Evolutionary conservation across 1,140 invertebrate genomes (phyloP).

Genomic region (Conopomorpha cramerella): DNA sequence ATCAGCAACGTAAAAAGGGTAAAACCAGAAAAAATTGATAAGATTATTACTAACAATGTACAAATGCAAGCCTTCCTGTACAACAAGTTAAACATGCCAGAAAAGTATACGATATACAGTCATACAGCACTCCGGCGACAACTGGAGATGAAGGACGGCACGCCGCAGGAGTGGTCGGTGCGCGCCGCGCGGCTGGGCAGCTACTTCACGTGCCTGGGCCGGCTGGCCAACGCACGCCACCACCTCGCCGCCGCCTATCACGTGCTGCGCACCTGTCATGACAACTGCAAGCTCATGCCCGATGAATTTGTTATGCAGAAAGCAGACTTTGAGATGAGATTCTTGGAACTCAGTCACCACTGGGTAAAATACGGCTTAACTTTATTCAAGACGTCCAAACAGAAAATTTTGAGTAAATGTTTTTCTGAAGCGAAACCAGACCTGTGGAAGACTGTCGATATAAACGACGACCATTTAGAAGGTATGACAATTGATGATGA

Average conservation of each 20-base stretch:
- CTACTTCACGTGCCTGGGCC: constrained; percentile 47
- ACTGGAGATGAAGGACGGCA: constrained; percentile 62
- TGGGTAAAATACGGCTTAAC: constrained; percentile 69
- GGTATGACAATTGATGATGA: constrained; percentile 19
- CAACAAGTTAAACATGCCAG: constrained; percentile 45
- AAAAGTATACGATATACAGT: constrained; percentile 64
- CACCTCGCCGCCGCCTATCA: constrained; percentile 61
- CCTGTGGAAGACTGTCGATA: constrained; percentile 33
- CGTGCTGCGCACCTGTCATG: constrained; percentile 53
- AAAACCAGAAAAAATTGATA: constrained; percentile 48
- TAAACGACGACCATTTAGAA: constrained; percentile 15
- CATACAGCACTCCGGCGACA: constrained; percentile 66
- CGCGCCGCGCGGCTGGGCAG: constrained; percentile 67
- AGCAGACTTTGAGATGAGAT: constrained; percentile 56
- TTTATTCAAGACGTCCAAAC: constrained; percentile 63
- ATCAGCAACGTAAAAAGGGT: constrained; percentile 22
- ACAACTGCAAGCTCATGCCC: constrained; percentile 43
- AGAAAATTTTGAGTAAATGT: constrained; percentile 37
- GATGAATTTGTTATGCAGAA: constrained; percentile 42
- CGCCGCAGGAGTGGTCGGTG: constrained; percentile 66
- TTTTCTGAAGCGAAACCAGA: constrained; percentile 28
- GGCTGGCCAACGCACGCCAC: constrained; percentile 60
- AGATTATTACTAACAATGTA: constrained; percentile 52
- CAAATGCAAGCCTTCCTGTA: constrained; percentile 57
- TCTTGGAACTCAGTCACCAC: constrained; percentile 65